A percentile compares a stretch with the other conserved stretches of the same genome.
Conservation (phyloP, 2,888 invertebrate genomes). For the Sceliomorpha sp. region DNA sequence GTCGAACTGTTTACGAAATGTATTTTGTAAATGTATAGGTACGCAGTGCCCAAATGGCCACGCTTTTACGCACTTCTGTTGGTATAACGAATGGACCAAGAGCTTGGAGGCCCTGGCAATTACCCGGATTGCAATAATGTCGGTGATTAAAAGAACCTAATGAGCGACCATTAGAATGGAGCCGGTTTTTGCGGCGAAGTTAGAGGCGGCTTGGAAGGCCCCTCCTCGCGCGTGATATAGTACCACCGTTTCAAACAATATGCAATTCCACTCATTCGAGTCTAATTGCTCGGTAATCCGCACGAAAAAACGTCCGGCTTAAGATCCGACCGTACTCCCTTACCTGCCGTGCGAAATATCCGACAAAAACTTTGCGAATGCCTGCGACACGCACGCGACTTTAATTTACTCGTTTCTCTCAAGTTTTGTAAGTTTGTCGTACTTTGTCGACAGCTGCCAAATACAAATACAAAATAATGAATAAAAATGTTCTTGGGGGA, state of each 20-base stretch:
- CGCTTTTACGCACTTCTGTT: no score
- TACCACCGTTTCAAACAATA: constrained; percentile 55
- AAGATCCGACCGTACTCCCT: constrained; percentile 28
- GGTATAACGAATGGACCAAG: constrained; percentile 27
- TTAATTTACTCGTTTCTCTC: constrained; percentile 47
- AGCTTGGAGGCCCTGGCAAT: constrained; percentile 63
- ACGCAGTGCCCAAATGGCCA: no score
- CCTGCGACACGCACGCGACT: constrained; percentile 48
- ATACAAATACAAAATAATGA: no score
- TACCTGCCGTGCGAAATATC: constrained; percentile 33
- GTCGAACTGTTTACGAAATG: no score
- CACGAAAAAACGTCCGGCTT: constrained; percentile 42
- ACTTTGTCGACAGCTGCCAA: no score
- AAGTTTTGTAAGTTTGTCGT: no score
- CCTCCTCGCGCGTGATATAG: constrained; percentile 55
- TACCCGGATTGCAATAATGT: constrained; percentile 73
- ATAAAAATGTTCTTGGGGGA: no score
- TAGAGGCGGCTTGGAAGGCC: constrained; percentile 47
- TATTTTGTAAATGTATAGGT: no score
- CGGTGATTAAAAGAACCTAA: constrained; percentile 76
- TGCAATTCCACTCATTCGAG: constrained; percentile 53
- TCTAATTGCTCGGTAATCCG: constrained; percentile 57
- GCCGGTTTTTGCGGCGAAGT: constrained; percentile 58
- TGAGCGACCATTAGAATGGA: constrained; percentile 73
- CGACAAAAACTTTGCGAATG: constrained; percentile 21